Conservation (phyloP, 2,113 vertebrate genomes). For the Cynocephalus volans region DNA sequence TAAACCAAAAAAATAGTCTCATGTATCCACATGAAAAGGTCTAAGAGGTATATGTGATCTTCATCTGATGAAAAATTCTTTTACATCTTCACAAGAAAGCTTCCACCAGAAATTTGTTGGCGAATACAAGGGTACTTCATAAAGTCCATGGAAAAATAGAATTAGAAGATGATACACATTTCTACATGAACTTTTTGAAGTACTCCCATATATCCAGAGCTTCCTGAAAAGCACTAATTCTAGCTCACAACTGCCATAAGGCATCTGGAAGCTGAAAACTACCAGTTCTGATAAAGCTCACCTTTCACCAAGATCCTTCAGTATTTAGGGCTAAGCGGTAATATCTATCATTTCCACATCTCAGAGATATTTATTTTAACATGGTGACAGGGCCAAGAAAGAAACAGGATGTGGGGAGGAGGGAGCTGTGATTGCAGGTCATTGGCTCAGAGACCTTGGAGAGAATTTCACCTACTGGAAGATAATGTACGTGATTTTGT, state of each 20-base stretch:
- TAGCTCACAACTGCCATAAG: neutral
- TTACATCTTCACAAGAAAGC: conserved; percentile 35
- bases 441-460: neutral
- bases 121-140: neutral
- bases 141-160: too few relatives aligned
- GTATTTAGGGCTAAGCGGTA: neutral
- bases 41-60: neutral
- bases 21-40: neutral
- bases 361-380: neutral
- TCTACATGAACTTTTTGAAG: too few relatives aligned
- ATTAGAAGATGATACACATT: too few relatives aligned
- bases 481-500: neutral
- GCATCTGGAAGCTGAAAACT: neutral
- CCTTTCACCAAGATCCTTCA: neutral
- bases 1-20: neutral
- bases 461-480: neutral
- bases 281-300: neutral
- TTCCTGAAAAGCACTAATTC: neutral
- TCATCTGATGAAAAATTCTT: neutral
- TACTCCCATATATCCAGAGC: neutral
- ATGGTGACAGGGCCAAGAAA: neutral
- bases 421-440: neutral
- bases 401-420: neutral
- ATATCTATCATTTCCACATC: neutral
- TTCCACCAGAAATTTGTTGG: neutral